phyloP scores from a whole-genome alignment of 2,888 invertebrate species.

The Lapara coniferarum region DNA sequence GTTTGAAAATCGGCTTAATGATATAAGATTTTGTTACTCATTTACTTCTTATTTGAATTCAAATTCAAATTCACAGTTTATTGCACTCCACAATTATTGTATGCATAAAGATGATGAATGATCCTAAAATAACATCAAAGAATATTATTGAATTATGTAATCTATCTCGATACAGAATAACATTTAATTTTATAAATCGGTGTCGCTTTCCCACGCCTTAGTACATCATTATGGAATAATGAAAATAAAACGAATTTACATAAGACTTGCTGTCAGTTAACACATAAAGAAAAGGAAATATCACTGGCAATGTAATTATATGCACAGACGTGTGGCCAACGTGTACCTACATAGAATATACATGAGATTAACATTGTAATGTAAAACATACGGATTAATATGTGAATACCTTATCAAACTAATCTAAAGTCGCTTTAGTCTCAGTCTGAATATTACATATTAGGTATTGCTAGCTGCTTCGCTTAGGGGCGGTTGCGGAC shows the following conservation, averaged over 20 bases:
- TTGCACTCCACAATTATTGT: no score
- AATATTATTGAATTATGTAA: no score
- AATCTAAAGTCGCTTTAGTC: not conserved
- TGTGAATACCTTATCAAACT: constrained; percentile 5
- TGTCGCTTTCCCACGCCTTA: not conserved
- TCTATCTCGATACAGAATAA: no score
- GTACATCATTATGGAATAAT: not conserved
- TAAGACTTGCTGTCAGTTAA: not conserved
- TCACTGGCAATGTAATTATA: constrained; percentile 19
- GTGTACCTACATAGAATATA: constrained; percentile 17
- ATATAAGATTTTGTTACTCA: no score
- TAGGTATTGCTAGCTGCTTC: no score
- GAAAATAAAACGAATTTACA: not conserved
- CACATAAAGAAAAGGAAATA: constrained; percentile 21
- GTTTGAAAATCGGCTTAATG: no score
- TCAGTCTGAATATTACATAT: not conserved
- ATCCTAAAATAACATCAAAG: no score
- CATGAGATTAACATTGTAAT: constrained; percentile 21
- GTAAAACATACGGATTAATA: constrained; percentile 21
- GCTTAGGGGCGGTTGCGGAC: no score
- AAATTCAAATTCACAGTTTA: no score
- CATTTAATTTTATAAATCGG: no score
- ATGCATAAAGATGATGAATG: no score
- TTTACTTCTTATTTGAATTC: no score
- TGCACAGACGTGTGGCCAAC: constrained; percentile 8